phyloP scores from a whole-genome alignment of 2,113 vertebrate genomes.

The Pseudopodoces humilis region DNA sequence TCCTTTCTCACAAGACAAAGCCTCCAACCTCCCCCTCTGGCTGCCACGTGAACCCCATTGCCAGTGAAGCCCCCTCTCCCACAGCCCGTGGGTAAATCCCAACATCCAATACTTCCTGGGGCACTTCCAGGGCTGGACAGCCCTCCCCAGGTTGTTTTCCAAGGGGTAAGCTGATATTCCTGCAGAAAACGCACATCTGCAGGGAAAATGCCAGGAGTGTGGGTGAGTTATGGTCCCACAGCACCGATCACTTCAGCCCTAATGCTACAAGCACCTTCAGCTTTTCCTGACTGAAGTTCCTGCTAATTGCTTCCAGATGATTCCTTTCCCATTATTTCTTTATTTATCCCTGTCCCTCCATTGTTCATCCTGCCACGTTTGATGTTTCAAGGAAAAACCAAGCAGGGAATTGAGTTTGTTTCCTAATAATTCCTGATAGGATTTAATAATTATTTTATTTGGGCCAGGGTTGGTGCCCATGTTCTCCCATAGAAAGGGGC shows the following conservation, averaged over 20 bases:
- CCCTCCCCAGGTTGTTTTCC: slow-evolving; percentile 75
- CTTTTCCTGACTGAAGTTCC: slow-evolving; percentile 73
- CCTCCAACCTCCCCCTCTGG: background rate
- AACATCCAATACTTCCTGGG: slow-evolving; percentile 59
- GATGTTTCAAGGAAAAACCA: background rate
- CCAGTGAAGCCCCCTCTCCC: slow-evolving; percentile 5
- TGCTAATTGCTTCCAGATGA: slow-evolving; percentile 79
- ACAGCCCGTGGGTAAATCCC: background rate
- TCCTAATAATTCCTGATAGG: background rate
- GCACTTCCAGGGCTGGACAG: slow-evolving; percentile 52
- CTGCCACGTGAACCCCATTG: background rate
- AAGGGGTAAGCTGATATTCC: slow-evolving; percentile 80
- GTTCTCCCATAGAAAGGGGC: background rate
- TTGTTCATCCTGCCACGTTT: background rate
- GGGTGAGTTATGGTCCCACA: slow-evolving; percentile 75
- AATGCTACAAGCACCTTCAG: slow-evolving; percentile 76
- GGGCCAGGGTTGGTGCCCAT: background rate
- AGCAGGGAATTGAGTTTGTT: background rate
- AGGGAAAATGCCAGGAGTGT: slow-evolving; percentile 71
- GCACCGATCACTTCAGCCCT: slow-evolving; percentile 72
- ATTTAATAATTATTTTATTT: background rate
- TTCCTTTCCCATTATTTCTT: background rate
- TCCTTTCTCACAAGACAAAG: background rate
- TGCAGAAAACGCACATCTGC: slow-evolving; percentile 76
- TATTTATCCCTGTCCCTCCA: background rate